phyloP scores from a whole-genome alignment of 2,113 vertebrate genomes.

The Microtus ochrogaster region DNA sequence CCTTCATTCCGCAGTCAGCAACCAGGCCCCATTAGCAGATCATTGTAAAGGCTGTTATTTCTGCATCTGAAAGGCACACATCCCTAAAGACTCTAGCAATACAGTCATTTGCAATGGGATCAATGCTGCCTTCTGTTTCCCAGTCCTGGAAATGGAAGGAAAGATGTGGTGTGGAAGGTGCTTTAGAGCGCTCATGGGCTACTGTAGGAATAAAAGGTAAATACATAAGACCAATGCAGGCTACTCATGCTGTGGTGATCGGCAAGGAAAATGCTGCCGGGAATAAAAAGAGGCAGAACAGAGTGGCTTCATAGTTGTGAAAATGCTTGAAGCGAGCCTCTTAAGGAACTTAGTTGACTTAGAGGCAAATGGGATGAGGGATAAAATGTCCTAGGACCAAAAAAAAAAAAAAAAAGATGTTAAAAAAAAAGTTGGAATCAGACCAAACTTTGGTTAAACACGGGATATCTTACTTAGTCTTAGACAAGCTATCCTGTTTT shows the following conservation, averaged over 20 bases:
- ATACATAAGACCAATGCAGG: background rate
- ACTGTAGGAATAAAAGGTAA: background rate
- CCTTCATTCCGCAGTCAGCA: slow-evolving; percentile 52
- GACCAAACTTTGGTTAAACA: background rate
- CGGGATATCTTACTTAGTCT: background rate
- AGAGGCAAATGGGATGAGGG: background rate
- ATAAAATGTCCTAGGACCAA: background rate
- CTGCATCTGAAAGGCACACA: slow-evolving; percentile 57
- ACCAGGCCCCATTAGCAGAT: slow-evolving; percentile 63
- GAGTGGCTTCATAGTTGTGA: background rate
- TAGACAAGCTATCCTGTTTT: background rate
- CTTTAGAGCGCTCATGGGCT: slow-evolving; percentile 9
- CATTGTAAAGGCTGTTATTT: slow-evolving; percentile 54
- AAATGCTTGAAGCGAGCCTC: background rate
- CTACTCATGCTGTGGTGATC: background rate
- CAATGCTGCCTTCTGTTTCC: background rate
- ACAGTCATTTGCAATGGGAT: background rate
- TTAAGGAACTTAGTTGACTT: background rate
- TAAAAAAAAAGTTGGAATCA: background rate
- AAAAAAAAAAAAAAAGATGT: background rate
- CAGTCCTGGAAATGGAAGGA: background rate
- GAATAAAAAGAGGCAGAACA: background rate
- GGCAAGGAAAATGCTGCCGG: background rate
- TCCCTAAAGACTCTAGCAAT: slow-evolving; percentile 19
- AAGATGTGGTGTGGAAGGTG: background rate